phyloP scores from a whole-genome alignment of 2,113 vertebrate genomes.

The Puffinus mauretanicus region DNA sequence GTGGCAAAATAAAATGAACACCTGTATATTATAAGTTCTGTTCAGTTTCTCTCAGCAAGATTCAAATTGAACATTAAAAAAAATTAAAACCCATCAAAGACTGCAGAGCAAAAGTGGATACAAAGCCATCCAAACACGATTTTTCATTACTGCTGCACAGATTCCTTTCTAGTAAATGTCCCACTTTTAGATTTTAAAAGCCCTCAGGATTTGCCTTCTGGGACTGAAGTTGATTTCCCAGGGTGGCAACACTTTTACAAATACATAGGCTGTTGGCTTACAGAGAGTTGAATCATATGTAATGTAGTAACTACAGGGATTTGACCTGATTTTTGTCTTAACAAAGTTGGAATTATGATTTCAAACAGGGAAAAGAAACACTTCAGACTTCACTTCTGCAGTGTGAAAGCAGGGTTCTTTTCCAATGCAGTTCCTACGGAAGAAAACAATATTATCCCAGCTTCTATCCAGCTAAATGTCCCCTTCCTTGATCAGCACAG shows the following conservation, averaged over 20 bases:
- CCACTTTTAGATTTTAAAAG: neutral
- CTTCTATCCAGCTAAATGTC: neutral
- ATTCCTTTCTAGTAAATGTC: neutral
- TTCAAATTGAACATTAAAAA: neutral
- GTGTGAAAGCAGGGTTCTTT: neutral
- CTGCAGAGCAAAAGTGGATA: neutral
- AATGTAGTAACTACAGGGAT: neutral
- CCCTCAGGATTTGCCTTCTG: neutral
- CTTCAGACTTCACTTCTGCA: neutral
- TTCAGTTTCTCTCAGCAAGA: neutral
- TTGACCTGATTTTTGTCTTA: neutral
- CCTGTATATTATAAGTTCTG: neutral
- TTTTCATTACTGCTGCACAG: neutral
- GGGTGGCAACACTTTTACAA: neutral
- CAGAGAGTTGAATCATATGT: neutral
- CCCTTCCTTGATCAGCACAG: neutral
- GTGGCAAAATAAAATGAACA: neutral
- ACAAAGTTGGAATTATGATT: neutral
- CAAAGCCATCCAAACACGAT: neutral
- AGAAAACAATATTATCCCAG: neutral
- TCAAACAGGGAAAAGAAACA: neutral
- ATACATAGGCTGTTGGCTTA: neutral
- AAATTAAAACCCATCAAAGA: neutral
- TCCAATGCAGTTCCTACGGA: neutral
- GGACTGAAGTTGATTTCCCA: neutral